Percentiles rank a stretch among this genome's conserved stretches.
Conservation (phyloP, 1,140 invertebrate genomes). For the Diabrotica virgifera region DNA sequence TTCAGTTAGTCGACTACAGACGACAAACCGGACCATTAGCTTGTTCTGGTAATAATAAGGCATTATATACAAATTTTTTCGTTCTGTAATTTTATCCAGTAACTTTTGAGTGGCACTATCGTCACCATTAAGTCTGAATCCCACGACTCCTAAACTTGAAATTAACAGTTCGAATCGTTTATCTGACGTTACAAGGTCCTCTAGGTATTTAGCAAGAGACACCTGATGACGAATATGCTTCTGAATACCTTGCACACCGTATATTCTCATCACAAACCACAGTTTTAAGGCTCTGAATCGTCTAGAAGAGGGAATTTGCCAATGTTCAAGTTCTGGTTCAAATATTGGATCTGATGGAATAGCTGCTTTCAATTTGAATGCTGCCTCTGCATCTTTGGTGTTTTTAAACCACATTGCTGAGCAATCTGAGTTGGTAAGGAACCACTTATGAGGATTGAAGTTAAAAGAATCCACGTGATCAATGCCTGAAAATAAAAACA, state of each 20-base stretch:
- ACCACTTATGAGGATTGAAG: conserved; percentile 91
- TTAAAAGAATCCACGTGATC: conserved; percentile 84
- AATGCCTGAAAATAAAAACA: conserved; percentile 45
- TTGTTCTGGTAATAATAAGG: conserved; percentile 66
- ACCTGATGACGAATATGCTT: conserved; percentile 76
- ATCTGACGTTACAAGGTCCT: conserved; percentile 65
- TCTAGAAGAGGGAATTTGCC: conserved; percentile 90
- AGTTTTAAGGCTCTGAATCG: conserved; percentile 90
- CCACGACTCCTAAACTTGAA: conserved; percentile 74
- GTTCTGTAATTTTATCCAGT: conserved; percentile 70
- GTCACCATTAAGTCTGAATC: conserved; percentile 77
- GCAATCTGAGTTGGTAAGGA: conserved; percentile 90
- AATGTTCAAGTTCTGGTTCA: conserved; percentile 84
- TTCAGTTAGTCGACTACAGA: conserved; percentile 72
- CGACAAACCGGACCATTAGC: conserved; percentile 77
- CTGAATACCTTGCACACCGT: conserved; percentile 79
- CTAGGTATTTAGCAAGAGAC: conserved; percentile 73
- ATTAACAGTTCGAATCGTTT: conserved; percentile 70
- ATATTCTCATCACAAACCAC: conserved; percentile 87
- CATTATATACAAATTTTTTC: conserved; percentile 81
- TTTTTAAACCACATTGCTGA: conserved; percentile 86
- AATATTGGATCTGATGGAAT: conserved; percentile 58
- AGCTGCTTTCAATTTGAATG: conserved; percentile 83
- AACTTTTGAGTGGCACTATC: conserved; percentile 73
- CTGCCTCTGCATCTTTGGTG: conserved; percentile 71